Percentiles rank a stretch among this genome's conserved stretches.
These are phyloP conservation scores for Argyra leucocephala DNA, from an alignment of 2,888 invertebrate genomes.

Conservation along the genomic window DNA sequence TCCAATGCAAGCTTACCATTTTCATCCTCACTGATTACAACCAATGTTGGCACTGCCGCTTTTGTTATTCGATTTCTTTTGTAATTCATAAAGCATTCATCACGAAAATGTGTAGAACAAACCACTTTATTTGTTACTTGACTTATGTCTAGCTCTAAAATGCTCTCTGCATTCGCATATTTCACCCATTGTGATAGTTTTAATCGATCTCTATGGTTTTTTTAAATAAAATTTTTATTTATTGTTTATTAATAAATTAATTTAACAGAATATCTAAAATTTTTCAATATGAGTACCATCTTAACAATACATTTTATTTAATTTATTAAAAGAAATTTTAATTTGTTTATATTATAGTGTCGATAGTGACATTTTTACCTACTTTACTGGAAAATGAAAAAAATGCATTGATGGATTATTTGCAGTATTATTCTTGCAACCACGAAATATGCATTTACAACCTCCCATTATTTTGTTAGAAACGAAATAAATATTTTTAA, in stretches of 20 bases:
- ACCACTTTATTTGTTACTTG: slow-evolving; percentile 45
- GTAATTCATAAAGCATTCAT: slow-evolving; percentile 45
- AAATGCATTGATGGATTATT: slow-evolving; percentile 43
- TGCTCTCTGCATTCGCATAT: slow-evolving; percentile 25
- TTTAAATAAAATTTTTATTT: background rate
- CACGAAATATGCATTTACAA: slow-evolving; percentile 47
- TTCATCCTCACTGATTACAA: slow-evolving; percentile 28
- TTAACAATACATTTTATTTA: too few species aligned
- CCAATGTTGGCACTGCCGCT: slow-evolving; percentile 45
- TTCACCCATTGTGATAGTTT: slow-evolving; percentile 30
- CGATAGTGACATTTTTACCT: background rate
- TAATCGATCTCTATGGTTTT: slow-evolving; percentile 19
- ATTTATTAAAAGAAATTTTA: too few species aligned
- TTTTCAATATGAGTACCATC: background rate
- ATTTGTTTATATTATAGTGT: background rate
- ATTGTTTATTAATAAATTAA: background rate
- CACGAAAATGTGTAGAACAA: slow-evolving; percentile 47
- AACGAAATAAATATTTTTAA: too few species aligned
- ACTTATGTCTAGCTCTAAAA: slow-evolving; percentile 35
- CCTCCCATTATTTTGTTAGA: slow-evolving; percentile 48
- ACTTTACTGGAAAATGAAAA: slow-evolving; percentile 46
- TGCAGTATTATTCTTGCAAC: slow-evolving; percentile 43
- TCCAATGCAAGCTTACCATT: slow-evolving; percentile 30
- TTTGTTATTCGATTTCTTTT: slow-evolving; percentile 44
- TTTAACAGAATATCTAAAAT: too few species aligned